Conservation (phyloP, 2,888 invertebrate genomes). For the Yponomeuta plumbellus region DNA sequence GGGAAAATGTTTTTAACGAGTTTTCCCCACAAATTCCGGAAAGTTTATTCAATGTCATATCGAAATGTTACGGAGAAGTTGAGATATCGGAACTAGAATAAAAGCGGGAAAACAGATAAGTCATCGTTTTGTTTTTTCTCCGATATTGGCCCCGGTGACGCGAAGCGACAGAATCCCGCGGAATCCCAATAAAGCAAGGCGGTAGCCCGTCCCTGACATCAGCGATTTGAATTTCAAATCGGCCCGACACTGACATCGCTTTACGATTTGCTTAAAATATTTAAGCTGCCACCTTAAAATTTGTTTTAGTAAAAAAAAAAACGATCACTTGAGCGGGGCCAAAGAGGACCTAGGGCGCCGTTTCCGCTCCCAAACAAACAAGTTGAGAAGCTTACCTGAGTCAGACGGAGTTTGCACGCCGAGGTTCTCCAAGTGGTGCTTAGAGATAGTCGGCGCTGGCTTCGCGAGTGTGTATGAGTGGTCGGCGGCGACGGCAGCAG, state of each 20-base stretch:
- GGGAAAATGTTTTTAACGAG: background rate
- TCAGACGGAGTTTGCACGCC: slow-evolving; percentile 93
- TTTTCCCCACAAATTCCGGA: background rate
- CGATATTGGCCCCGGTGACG: slow-evolving; percentile 10
- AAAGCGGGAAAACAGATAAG: background rate
- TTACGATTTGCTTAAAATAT: slow-evolving; percentile 28
- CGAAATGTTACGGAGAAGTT: background rate
- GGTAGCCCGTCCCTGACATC: slow-evolving; percentile 31
- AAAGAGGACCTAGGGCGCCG: background rate
- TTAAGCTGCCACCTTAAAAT: slow-evolving; percentile 29
- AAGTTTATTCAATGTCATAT: background rate
- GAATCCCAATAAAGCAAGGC: slow-evolving; percentile 35
- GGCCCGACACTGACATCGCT: slow-evolving; percentile 31
- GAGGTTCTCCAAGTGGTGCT: slow-evolving; percentile 77
- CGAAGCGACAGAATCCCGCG: slow-evolving; percentile 23
- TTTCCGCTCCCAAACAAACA: slow-evolving; percentile 2
- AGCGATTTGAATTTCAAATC: slow-evolving; percentile 41
- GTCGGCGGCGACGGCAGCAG: slow-evolving; percentile 79
- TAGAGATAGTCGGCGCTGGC: slow-evolving; percentile 41
- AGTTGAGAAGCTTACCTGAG: slow-evolving; percentile 78
- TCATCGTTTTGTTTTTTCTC: background rate
- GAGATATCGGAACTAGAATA: background rate
- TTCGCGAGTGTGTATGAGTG: slow-evolving; percentile 80
- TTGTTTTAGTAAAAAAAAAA: slow-evolving; percentile 5
- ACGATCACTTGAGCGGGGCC: background rate